A percentile compares a stretch with the other conserved stretches of the same genome.
Conservation (phyloP, 2,888 invertebrate genomes). For the Crioceris asparagi region DNA sequence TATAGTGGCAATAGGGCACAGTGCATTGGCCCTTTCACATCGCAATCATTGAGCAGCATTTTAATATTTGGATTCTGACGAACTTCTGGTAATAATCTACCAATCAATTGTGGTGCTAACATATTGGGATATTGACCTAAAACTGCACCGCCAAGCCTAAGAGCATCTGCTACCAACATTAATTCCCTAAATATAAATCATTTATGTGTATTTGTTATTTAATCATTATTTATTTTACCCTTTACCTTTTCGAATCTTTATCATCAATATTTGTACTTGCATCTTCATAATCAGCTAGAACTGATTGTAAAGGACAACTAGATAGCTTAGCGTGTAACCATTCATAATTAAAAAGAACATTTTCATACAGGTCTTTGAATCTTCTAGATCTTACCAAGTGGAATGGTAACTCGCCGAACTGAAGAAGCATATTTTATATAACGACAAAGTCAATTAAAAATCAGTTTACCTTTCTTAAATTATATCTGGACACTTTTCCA, state of each 20-base stretch:
- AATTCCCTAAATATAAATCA: conserved; percentile 54
- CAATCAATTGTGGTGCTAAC: conserved; percentile 90
- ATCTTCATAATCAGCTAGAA: conserved; percentile 93
- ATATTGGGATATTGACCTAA: conserved; percentile 86
- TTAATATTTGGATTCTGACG: conserved; percentile 72
- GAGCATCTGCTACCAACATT: conserved; percentile 85
- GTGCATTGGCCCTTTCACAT: conserved; percentile 75
- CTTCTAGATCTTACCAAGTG: conserved; percentile 87
- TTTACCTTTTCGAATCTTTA: conserved; percentile 68
- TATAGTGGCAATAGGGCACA: conserved; percentile 87
- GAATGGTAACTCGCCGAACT: conserved; percentile 93
- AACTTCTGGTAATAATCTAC: conserved; percentile 85
- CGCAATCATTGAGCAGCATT: conserved; percentile 82
- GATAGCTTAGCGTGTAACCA: conserved; percentile 95
- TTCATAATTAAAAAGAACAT: conserved; percentile 93
- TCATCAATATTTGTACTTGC: conserved; percentile 71
- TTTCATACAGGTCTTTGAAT: conserved; percentile 78
- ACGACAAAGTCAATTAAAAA: neutral
- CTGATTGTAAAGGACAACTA: conserved; percentile 90
- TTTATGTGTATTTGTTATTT: neutral
- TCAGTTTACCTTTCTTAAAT: conserved; percentile 71
- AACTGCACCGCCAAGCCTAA: conserved; percentile 89
- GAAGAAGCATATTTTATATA: conserved; percentile 15
- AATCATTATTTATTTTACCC: no score
- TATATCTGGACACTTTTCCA: conserved; percentile 80